These are phyloP conservation scores for Elachura formosa DNA, from an alignment of 2,113 vertebrate species.

Conservation along the genomic window DNA sequence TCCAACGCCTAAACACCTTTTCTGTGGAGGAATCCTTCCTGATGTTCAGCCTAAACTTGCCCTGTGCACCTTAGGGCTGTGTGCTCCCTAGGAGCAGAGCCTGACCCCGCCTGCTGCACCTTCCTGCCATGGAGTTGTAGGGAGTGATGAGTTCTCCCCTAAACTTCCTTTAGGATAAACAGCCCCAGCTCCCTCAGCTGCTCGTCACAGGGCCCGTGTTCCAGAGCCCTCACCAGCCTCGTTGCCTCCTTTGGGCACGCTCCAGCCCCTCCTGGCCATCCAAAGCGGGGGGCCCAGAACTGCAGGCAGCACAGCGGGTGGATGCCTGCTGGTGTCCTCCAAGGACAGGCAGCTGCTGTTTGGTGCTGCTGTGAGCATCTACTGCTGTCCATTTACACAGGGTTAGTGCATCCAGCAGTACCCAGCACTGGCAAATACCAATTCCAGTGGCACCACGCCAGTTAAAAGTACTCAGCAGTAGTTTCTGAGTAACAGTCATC, in stretches of 20 bases:
- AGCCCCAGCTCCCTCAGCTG: not conserved
- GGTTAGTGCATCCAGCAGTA: no score
- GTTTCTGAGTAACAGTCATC: no score
- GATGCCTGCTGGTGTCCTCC: not conserved
- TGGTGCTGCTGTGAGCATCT: not conserved
- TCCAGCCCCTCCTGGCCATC: fast-evolving
- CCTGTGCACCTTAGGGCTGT: fast-evolving
- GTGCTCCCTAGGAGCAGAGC: not conserved
- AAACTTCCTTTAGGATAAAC: not conserved
- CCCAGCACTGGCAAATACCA: not conserved
- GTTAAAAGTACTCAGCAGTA: not conserved
- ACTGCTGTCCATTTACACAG: not conserved
- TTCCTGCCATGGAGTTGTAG: not conserved
- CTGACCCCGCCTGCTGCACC: fast-evolving
- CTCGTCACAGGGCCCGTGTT: not conserved
- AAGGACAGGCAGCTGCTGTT: fast-evolving
- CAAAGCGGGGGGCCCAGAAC: fast-evolving
- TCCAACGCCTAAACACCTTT: fast-evolving
- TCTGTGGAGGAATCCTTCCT: fast-evolving
- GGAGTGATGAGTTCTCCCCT: not conserved
- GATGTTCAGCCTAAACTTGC: not conserved
- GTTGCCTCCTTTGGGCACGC: fast-evolving
- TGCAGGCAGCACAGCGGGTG: not conserved
- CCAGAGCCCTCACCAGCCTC: not conserved
- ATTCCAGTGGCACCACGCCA: not conserved